Evolutionary conservation across 30 jellyfish, hydroid and myxozoan species (phyloP).

Genomic region (Catostylus mosaicus): DNA sequence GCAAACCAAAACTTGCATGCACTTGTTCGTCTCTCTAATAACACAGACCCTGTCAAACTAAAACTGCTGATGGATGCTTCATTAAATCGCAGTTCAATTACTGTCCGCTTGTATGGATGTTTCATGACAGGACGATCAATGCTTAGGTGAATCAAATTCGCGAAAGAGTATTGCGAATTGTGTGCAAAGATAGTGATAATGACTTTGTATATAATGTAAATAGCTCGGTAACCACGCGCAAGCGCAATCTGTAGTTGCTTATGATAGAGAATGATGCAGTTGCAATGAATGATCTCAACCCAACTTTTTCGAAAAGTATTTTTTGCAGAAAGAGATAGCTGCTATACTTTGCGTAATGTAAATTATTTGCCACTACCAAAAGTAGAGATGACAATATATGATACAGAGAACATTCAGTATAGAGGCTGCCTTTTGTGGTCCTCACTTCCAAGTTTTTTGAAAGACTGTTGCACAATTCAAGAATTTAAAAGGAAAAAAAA

Average conservation of each 20-base stretch:
- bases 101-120: neutral
- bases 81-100: neutral
- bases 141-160: neutral
- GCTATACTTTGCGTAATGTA: constrained; percentile 5
- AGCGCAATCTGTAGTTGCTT: constrained; percentile 17
- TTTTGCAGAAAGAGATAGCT: constrained; percentile 20
- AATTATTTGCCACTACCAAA: neutral
- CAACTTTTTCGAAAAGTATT: constrained; percentile 14
- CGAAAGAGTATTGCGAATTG: neutral
- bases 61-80: constrained; percentile 1
- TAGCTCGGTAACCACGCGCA: constrained; percentile 21
- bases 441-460: too few relatives aligned
- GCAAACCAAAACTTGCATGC: too few relatives aligned
- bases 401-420: too few relatives aligned
- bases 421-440: too few relatives aligned
- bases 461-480: too few relatives aligned
- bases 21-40: too few relatives aligned
- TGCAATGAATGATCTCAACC: constrained; percentile 16
- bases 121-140: neutral
- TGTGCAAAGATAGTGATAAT: constrained; percentile 8
- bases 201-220: constrained; percentile 2
- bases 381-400: too few relatives aligned
- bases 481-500: too few relatives aligned
- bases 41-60: too few relatives aligned
- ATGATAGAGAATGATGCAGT: neutral